A percentile compares a stretch with the other conserved stretches of the same genome.
These are phyloP conservation scores for Nasonia giraulti DNA, from an alignment of 1,140 invertebrate genomes.

Conservation along the genomic window DNA sequence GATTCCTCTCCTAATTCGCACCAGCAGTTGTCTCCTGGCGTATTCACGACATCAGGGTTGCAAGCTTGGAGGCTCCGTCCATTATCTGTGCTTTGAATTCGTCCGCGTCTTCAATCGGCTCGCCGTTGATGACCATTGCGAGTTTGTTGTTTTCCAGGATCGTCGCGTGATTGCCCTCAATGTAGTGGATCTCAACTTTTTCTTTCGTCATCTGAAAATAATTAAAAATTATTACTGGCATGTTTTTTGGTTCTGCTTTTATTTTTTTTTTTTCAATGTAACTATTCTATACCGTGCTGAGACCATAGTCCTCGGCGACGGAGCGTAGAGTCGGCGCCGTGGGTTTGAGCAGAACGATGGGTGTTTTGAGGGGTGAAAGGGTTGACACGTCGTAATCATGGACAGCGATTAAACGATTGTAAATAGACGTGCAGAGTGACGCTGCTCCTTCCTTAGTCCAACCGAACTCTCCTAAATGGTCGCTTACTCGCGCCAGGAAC, in stretches of 20 bases:
- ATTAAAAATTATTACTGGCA: background rate
- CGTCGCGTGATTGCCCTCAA: constrained; percentile 80
- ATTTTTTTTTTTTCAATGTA: constrained; percentile 15
- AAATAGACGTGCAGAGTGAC: constrained; percentile 72
- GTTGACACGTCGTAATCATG: constrained; percentile 70
- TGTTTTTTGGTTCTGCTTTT: too few relatives aligned
- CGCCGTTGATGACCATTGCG: constrained; percentile 77
- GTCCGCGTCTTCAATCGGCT: constrained; percentile 63
- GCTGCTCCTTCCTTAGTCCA: constrained; percentile 68
- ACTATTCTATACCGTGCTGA: constrained; percentile 68
- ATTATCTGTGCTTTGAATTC: constrained; percentile 62
- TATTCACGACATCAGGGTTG: background rate
- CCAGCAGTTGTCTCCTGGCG: background rate
- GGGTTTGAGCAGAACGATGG: constrained; percentile 80
- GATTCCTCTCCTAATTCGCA: background rate
- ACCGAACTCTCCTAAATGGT: background rate
- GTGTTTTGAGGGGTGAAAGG: constrained; percentile 73
- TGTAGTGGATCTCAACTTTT: constrained; percentile 59
- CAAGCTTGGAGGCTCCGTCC: constrained; percentile 43
- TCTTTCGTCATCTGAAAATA: constrained; percentile 62
- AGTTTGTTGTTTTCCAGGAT: constrained; percentile 81
- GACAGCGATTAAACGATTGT: constrained; percentile 76
- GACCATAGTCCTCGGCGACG: constrained; percentile 79
- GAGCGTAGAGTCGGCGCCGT: constrained; percentile 72
- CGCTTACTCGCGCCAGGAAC: constrained; percentile 49